A percentile compares a stretch with the other conserved stretches of the same genome.
phyloP scores from a whole-genome alignment of 2,797 vertebrate genomes.

The Sebastiscus tertius region DNA sequence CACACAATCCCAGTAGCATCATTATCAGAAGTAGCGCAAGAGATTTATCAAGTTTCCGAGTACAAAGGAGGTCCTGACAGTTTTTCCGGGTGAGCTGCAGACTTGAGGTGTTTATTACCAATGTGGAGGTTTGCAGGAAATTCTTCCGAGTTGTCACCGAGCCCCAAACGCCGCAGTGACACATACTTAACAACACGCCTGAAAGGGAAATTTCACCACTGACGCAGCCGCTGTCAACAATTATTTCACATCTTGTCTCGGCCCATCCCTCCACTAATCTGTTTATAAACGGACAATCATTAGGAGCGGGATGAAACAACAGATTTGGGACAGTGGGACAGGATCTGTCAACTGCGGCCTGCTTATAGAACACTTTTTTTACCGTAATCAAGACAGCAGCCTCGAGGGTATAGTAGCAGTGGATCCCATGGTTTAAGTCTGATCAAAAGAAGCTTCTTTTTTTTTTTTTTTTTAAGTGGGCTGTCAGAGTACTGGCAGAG shows the following conservation, averaged over 20 bases:
- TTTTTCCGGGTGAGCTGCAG: conserved; percentile 24
- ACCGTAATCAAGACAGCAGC: conserved; percentile 15
- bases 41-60: conserved; percentile 23
- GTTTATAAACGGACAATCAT: conserved; percentile 46
- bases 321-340: conserved; percentile 41
- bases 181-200: background rate
- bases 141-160: background rate
- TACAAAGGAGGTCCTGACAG: conserved; percentile 12
- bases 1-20: conserved; percentile 16
- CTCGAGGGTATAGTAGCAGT: background rate
- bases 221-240: background rate
- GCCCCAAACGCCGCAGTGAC: background rate
- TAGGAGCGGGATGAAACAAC: conserved; percentile 40
- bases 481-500: conserved; percentile 29
- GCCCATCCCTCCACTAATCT: conserved; percentile 33
- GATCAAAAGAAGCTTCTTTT: conserved; percentile 54
- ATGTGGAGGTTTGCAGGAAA: conserved; percentile 4
- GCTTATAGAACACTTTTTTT: conserved; percentile 19
- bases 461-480: conserved; percentile 13
- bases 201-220: conserved; percentile 5
- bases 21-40: conserved; percentile 7
- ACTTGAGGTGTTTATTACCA: background rate
- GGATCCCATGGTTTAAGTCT: conserved; percentile 25
- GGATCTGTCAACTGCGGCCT: conserved; percentile 34
- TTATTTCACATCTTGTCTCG: conserved; percentile 26